phyloP scores from a whole-genome alignment of 2,888 invertebrate genomes.

The Cephonodes hylas region DNA sequence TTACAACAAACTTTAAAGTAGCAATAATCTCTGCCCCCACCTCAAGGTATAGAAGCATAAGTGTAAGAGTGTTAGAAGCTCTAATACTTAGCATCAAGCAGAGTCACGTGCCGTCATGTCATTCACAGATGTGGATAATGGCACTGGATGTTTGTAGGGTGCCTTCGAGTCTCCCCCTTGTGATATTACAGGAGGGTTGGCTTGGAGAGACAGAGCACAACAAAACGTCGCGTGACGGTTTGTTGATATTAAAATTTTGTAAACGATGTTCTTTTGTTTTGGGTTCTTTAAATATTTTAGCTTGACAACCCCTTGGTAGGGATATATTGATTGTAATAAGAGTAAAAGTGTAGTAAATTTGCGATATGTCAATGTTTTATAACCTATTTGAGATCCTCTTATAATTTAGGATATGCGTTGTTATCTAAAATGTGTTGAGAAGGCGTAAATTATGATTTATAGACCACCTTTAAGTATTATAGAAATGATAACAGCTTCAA shows the following conservation, averaged over 20 bases:
- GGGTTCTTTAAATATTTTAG: too few species aligned
- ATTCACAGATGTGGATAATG: background rate
- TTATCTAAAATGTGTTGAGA: too few species aligned
- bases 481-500: too few species aligned
- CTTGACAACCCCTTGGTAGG: background rate
- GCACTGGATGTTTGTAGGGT: background rate
- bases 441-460: too few species aligned
- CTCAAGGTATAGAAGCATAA: too few species aligned
- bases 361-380: too few species aligned
- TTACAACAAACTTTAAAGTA: too few species aligned
- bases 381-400: too few species aligned
- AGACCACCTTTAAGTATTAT: too few species aligned
- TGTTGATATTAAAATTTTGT: background rate
- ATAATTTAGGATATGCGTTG: too few species aligned
- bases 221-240: conserved; percentile 5
- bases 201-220: conserved; percentile 1
- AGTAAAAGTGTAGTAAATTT: too few species aligned
- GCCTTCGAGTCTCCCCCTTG: background rate
- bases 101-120: background rate
- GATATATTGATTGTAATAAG: background rate
- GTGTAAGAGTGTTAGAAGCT: background rate
- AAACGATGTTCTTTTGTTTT: background rate
- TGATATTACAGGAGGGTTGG: background rate
- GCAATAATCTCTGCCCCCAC: too few species aligned
- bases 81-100: background rate